Evolutionary conservation across 2,888 invertebrate genomes (phyloP).

Genomic region (Caenorhabditis wallacei): DNA sequence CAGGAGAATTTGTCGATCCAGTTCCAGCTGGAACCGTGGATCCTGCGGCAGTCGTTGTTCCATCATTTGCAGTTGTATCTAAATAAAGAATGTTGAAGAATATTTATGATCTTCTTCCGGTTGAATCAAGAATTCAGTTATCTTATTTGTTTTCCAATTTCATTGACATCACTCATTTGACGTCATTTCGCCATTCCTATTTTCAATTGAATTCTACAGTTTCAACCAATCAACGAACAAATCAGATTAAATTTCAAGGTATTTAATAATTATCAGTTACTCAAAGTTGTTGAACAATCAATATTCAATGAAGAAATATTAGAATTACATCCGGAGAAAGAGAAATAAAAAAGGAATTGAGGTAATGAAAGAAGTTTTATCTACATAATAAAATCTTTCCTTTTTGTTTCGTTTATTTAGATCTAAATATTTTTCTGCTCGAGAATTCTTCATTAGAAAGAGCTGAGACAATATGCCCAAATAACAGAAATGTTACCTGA

Average conservation of each 20-base stretch:
- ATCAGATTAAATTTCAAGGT: background rate
- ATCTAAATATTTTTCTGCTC: no score
- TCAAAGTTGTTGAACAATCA: background rate
- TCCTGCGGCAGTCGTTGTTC: background rate
- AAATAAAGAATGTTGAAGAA: background rate
- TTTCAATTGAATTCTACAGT: constrained; percentile 19
- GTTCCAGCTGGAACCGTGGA: background rate
- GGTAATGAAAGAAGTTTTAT: background rate
- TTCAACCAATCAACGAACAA: constrained; percentile 30
- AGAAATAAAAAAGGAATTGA: no score
- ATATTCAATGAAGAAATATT: no score
- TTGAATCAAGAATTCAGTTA: background rate
- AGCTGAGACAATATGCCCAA: no score
- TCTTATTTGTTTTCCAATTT: background rate
- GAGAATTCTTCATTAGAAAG: no score
- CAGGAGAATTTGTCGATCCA: background rate
- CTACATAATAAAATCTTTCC: background rate
- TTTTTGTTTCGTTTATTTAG: no score
- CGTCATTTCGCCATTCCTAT: constrained; percentile 26
- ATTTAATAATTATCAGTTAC: background rate
- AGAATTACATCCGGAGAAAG: background rate
- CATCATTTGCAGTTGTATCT: background rate
- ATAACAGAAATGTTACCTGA: background rate
- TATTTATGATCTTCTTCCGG: background rate
- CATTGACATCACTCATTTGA: constrained; percentile 31